Evolutionary conservation across 2,113 vertebrate genomes (phyloP).

Genomic region (Copsychus sechellarum): DNA sequence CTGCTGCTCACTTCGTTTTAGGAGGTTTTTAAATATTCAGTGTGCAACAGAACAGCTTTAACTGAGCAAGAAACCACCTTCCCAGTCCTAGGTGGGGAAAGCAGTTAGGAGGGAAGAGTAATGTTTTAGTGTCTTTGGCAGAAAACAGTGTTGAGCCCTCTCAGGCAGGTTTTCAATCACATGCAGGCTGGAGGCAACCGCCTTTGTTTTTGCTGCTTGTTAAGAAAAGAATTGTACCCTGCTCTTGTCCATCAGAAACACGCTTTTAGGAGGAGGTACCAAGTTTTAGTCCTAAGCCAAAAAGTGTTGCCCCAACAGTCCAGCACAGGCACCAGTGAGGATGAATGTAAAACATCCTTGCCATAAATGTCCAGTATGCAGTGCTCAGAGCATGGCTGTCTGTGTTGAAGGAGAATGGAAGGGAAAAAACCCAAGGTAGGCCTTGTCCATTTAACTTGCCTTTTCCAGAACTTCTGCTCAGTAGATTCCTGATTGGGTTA

Average conservation of each 20-base stretch:
- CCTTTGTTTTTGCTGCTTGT: not conserved
- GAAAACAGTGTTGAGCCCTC: not conserved
- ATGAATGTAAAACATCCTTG: not conserved
- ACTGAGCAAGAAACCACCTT: not conserved
- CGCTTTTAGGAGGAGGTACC: not conserved
- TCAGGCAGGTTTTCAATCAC: not conserved
- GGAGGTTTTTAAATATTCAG: not conserved
- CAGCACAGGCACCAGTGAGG: not conserved
- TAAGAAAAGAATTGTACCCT: not conserved
- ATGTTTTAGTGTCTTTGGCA: not conserved
- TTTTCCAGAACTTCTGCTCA: not conserved
- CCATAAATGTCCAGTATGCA: not conserved
- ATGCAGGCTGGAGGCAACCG: not conserved
- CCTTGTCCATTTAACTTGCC: not conserved
- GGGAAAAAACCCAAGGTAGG: rapidly evolving
- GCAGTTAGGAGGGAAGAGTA: not conserved
- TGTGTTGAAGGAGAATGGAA: not conserved
- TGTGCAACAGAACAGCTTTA: not conserved
- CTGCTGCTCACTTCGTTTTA: not conserved
- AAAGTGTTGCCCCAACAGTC: not conserved
- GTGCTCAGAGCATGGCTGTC: not conserved
- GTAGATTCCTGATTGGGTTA: not conserved
- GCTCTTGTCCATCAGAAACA: not conserved
- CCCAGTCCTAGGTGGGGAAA: not conserved
- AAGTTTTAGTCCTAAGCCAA: not conserved